Percentiles rank a stretch among this genome's conserved stretches.
phyloP scores from a whole-genome alignment of 2,888 invertebrate genomes.

The Tetragnatha montana region DNA sequence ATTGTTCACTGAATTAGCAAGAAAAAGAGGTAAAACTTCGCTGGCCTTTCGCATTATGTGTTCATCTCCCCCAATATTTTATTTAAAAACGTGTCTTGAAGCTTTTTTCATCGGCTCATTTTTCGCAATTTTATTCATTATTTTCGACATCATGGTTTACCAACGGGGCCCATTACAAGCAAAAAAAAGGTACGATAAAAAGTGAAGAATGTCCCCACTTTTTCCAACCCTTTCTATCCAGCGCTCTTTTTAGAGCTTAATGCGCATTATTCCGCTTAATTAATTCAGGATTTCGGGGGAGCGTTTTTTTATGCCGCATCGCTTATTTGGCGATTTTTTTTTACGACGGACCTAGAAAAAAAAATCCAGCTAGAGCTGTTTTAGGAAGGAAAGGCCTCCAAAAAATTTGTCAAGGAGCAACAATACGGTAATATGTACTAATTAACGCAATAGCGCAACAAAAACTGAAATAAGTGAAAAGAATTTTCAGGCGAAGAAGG shows the following conservation, averaged over 20 bases:
- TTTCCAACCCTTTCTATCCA: constrained; percentile 29
- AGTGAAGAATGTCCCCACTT: constrained; percentile 49
- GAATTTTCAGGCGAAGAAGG: constrained; percentile 23
- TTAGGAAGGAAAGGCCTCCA: constrained; percentile 13
- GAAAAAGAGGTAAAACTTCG: constrained; percentile 52
- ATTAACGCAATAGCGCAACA: constrained; percentile 54
- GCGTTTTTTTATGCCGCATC: constrained; percentile 49
- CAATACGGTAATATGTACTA: constrained; percentile 69
- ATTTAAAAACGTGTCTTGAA: constrained; percentile 45
- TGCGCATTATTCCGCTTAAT: constrained; percentile 70
- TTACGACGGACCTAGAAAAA: not conserved
- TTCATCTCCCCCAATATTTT: constrained; percentile 62
- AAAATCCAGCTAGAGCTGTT: constrained; percentile 5
- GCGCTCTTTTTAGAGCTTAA: constrained; percentile 69
- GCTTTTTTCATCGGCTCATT: constrained; percentile 55
- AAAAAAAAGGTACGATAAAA: constrained; percentile 50
- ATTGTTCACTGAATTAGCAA: constrained; percentile 19
- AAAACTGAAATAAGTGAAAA: constrained; percentile 32
- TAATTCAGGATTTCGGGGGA: constrained; percentile 68
- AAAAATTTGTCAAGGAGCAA: constrained; percentile 58
- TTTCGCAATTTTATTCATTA: constrained; percentile 68
- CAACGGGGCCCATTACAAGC: constrained; percentile 58
- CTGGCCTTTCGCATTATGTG: constrained; percentile 54
- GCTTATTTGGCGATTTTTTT: constrained; percentile 69
- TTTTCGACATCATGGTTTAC: constrained; percentile 70